Base-by-base conservation (phyloP, 1,140 invertebrate species). In the Anastrepha obliqua region DNA sequence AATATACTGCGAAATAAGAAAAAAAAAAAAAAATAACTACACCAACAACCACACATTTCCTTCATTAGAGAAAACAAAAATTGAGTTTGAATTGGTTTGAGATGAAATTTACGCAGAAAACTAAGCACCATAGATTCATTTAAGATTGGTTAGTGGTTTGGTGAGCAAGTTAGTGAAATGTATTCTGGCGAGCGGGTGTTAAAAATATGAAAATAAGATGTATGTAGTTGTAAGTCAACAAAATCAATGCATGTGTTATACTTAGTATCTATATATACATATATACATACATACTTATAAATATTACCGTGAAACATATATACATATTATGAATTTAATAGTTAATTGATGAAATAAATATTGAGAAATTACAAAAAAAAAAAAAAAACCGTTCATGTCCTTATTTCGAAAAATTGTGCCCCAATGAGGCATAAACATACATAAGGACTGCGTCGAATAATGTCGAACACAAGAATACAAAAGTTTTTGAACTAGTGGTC, bases 331-430 rank as follows among this genome's bases (percentile, higher is more conserved):
- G 62, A 87, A 87, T 59, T 87, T 85, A 88, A 88, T 88, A 88
- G 87, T 88, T 88, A 88, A 88, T 86, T 88, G 87, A 88, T 88
- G 87, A 88, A 88, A 88, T 88, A 86, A 88, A 86, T 62, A 81
- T 87, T 81, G 74, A 62, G 74, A 81, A 81, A 81, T 81, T 81
- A 74, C 11, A 51, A 74, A 74, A 81, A 81, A 74, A 70, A 70
- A 70, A 74, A 47, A 74, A 44, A 9, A 47, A 74, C 60, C 13
- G 13, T 17, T 15, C 15, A 5, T 62, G 60, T 62, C 1, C 29
- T 29, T 29, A 29, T 29, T 29, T 29, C 29, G 29, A 29, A 29
- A 29, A 29, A 29, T 29, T 29, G 29, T 29, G 29, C 29, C 0
- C 1, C 29, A 29, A 0, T 29, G 29, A 1, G 29, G 29, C n/a